phyloP scores from a whole-genome alignment of 2,797 vertebrate species.

The Hyperoplus lanceolatus region DNA sequence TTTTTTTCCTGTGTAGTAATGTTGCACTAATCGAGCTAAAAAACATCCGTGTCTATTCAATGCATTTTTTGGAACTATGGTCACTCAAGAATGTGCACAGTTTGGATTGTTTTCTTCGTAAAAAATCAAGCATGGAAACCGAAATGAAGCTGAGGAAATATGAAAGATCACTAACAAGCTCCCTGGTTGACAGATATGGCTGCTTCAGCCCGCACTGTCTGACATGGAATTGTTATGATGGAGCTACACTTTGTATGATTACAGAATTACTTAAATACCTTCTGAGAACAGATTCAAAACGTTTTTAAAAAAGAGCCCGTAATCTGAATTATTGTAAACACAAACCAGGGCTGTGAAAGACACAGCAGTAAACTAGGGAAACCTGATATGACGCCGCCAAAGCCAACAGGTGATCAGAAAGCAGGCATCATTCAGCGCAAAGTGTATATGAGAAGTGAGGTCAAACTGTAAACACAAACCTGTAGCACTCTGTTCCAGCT shows the following conservation, averaged over 20 bases:
- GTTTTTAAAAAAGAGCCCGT: slow-evolving; percentile 25
- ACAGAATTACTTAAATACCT: slow-evolving; percentile 5
- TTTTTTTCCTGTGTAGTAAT: background rate
- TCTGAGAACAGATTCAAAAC: slow-evolving; percentile 14
- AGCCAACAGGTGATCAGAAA: slow-evolving; percentile 37
- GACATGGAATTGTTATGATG: slow-evolving; percentile 12
- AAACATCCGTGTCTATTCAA: background rate
- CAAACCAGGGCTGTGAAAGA: slow-evolving; percentile 16
- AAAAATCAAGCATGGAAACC: slow-evolving; percentile 6
- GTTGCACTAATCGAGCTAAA: background rate
- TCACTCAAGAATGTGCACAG: slow-evolving; percentile 2
- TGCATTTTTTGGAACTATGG: background rate
- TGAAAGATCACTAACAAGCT: slow-evolving; percentile 9
- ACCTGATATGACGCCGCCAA: slow-evolving; percentile 23
- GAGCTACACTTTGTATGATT: slow-evolving; percentile 22
- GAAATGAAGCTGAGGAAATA: slow-evolving; percentile 19
- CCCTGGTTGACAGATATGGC: slow-evolving; percentile 20
- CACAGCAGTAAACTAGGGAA: slow-evolving; percentile 30
- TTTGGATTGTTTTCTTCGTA: background rate
- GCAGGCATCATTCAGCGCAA: slow-evolving; percentile 21
- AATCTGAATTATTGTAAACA: slow-evolving; percentile 57
- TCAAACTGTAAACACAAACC: slow-evolving; percentile 61
- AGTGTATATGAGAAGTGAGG: slow-evolving; percentile 41
- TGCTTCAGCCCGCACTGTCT: slow-evolving; percentile 9
- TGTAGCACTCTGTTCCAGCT: slow-evolving; percentile 48